phyloP scores from a whole-genome alignment of 2,888 invertebrate genomes.

The Craniophora ligustri region DNA sequence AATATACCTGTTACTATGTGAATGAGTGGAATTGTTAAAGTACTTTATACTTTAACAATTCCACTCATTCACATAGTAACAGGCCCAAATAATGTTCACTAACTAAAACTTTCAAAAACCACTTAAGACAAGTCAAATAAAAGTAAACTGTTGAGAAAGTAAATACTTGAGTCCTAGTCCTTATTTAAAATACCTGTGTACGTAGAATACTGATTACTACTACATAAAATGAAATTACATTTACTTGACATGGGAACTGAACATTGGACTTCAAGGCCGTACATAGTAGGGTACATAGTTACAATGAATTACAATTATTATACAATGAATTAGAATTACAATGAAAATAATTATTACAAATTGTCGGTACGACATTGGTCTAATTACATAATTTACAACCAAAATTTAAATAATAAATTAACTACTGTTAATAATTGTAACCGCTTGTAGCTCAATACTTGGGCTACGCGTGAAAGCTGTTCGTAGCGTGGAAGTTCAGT shows the following conservation, averaged over 20 bases:
- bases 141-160: neutral
- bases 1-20: too few species aligned
- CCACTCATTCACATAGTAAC: too few species aligned
- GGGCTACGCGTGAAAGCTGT: constrained; percentile 27
- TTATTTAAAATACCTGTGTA: too few species aligned
- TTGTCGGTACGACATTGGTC: constrained; percentile 24
- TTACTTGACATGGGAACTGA: neutral
- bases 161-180: too few species aligned
- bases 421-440: neutral
- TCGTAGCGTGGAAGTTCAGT: constrained; percentile 41
- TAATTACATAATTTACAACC: constrained; percentile 4
- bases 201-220: too few species aligned
- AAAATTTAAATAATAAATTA: constrained; percentile 3
- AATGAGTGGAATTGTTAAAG: too few species aligned
- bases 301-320: neutral
- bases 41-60: too few species aligned
- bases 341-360: constrained; percentile 8
- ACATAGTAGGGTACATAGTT: too few species aligned
- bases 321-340: too few species aligned
- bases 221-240: too few species aligned
- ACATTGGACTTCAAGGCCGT: neutral
- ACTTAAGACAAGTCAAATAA: constrained; percentile 12
- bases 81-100: neutral
- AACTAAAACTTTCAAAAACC: neutral
- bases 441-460: constrained; percentile 12